Conservation (phyloP, 2,797 vertebrate species). For the Psittacula echo region DNA sequence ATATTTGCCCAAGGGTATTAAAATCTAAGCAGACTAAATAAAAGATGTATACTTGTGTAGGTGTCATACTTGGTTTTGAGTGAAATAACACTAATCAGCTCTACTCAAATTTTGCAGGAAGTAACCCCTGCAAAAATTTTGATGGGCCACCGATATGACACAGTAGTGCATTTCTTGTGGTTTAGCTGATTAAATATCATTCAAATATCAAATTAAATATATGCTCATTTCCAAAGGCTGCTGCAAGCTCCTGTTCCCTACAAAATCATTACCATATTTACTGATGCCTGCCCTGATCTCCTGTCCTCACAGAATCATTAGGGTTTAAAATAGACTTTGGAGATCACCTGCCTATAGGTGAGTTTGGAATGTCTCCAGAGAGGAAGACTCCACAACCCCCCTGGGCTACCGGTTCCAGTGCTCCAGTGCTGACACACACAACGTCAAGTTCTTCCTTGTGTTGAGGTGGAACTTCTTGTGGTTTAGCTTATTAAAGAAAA, state of each 20-base stretch:
- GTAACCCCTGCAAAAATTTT: neutral
- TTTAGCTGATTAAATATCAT: neutral
- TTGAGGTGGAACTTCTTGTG: neutral
- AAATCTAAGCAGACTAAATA: neutral
- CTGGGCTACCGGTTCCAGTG: no score
- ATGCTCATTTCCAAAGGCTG: neutral
- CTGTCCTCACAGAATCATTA: neutral
- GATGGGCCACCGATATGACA: neutral
- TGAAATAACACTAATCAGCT: neutral
- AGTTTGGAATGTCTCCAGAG: neutral
- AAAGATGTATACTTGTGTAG: neutral
- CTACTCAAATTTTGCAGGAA: neutral
- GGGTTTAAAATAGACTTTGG: neutral
- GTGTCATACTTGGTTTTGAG: neutral
- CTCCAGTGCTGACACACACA: no score
- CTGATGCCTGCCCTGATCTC: neutral
- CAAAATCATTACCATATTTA: neutral
- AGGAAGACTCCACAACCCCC: no score
- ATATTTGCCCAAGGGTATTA: neutral
- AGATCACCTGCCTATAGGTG: neutral
- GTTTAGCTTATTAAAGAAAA: neutral
- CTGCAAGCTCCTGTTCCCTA: neutral
- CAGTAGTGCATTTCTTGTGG: neutral
- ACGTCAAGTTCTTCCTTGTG: neutral
- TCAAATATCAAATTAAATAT: neutral